These are phyloP conservation scores for Holothuria scabra DNA, from an alignment of 53 echinoderm and acorn worm species.

Conservation along the genomic window DNA sequence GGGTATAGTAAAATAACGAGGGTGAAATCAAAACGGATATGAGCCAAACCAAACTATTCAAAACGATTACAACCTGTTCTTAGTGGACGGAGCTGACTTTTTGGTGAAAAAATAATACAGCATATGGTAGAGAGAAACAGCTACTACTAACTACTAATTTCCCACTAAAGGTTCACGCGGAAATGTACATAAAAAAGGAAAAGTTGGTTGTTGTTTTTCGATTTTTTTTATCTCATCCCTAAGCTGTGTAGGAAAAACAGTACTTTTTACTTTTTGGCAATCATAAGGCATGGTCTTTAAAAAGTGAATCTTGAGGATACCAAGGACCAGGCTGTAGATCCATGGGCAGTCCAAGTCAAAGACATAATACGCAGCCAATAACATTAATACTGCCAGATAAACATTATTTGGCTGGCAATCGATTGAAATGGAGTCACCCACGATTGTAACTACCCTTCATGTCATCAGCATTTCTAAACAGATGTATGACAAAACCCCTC, in stretches of 20 bases:
- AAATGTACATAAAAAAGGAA: too few species aligned
- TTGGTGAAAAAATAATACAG: too few species aligned
- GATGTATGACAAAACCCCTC: too few species aligned
- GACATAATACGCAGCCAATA: slow-evolving; percentile 45
- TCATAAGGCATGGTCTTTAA: slow-evolving; percentile 31
- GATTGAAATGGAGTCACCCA: slow-evolving; percentile 38
- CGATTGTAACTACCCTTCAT: slow-evolving; percentile 43
- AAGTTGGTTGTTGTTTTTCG: background rate
- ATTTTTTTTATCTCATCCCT: background rate
- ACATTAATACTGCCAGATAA: slow-evolving; percentile 28
- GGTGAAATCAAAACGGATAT: too few species aligned
- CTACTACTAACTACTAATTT: too few species aligned
- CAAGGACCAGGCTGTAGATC: slow-evolving; percentile 46
- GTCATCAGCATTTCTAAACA: too few species aligned
- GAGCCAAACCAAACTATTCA: too few species aligned
- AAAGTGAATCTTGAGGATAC: slow-evolving; percentile 46
- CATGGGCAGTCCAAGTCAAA: slow-evolving; percentile 51
- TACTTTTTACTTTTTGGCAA: slow-evolving; percentile 47
- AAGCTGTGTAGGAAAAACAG: background rate
- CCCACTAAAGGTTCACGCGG: too few species aligned
- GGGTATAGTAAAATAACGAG: too few species aligned
- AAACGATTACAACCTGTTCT: too few species aligned
- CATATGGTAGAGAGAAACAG: too few species aligned
- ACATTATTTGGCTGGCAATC: slow-evolving; percentile 33
- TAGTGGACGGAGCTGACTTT: too few species aligned